phyloP scores from a whole-genome alignment of 92 coral and sea anemone species.

The Palythoa grandis region DNA sequence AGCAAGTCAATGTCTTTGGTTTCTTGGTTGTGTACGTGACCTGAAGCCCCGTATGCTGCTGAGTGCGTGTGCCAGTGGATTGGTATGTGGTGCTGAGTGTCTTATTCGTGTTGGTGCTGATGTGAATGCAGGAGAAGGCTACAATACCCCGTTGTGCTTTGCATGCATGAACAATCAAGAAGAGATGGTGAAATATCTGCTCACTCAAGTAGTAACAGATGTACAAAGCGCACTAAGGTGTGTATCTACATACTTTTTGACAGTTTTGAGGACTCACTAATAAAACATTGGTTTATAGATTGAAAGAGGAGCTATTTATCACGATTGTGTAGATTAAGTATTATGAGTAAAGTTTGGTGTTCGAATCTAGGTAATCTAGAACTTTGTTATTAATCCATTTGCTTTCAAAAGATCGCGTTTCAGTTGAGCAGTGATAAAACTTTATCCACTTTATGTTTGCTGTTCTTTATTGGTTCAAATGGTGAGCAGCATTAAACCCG shows the following conservation, averaged over 20 bases:
- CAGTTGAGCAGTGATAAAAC: no score
- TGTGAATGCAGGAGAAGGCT: constrained; percentile 85
- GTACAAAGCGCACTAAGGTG: constrained; percentile 79
- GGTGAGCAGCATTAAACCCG: no score
- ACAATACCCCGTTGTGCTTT: constrained; percentile 83
- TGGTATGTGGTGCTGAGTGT: constrained; percentile 75
- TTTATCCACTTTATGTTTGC: no score
- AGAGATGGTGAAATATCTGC: constrained; percentile 82
- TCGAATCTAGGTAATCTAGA: no score
- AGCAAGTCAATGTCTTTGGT: constrained; percentile 88
- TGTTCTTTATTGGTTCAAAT: no score
- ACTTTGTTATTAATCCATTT: no score
- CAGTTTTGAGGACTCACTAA: no score
- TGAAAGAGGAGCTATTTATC: no score
- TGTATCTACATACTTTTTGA: background rate
- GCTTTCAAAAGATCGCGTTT: no score
- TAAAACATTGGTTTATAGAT: no score
- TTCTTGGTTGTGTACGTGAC: constrained; percentile 78
- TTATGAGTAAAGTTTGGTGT: no score
- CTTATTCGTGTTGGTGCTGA: constrained; percentile 91
- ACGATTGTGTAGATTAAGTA: no score
- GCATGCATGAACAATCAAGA: constrained; percentile 86
- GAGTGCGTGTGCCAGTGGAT: constrained; percentile 87
- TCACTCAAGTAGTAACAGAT: constrained; percentile 88
- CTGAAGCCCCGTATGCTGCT: constrained; percentile 84